A percentile compares a stretch with the other conserved stretches of the same genome.
Evolutionary conservation across 1,140 invertebrate genomes (phyloP).

Genomic region (Caenorhabditis remanei): DNA sequence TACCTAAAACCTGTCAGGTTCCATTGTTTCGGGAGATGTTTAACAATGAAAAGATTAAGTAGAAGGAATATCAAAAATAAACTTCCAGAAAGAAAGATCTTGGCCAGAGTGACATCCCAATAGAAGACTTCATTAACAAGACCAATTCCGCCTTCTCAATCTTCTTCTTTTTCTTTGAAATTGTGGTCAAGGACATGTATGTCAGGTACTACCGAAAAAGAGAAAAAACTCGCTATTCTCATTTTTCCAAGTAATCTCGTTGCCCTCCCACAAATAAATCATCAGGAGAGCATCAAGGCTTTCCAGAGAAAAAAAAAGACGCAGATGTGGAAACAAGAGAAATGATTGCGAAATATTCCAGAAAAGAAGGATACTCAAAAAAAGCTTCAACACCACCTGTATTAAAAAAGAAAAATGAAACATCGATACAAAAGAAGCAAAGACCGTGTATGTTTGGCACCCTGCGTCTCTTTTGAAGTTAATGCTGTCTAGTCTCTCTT

Average conservation of each 20-base stretch:
- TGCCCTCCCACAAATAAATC: conserved; percentile 25
- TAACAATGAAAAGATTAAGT: neutral
- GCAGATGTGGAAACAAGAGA: neutral
- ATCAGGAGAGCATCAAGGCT: neutral
- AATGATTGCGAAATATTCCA: neutral
- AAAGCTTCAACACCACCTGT: neutral
- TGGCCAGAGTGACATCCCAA: neutral
- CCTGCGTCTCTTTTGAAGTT: conserved; percentile 1
- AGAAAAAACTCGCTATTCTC: neutral
- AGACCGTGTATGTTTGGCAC: conserved; percentile 14
- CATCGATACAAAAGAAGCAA: conserved; percentile 48
- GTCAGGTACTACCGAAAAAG: neutral
- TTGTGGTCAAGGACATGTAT: conserved; percentile 29
- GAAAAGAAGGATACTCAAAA: neutral
- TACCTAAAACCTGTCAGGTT: neutral
- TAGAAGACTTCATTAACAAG: conserved; percentile 43
- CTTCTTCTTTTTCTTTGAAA: neutral
- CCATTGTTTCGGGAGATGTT: neutral
- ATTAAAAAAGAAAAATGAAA: conserved; percentile 27
- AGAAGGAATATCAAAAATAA: neutral
- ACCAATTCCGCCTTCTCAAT: neutral
- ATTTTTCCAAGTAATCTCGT: neutral
- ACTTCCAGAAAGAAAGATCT: neutral
- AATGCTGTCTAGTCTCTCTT: neutral
- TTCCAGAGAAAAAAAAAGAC: neutral